Evolutionary conservation across 2,113 vertebrate genomes (phyloP), one percentile per base, ranked within the genome.

Genomic region (Petrocephalus zakoni): DNA sequence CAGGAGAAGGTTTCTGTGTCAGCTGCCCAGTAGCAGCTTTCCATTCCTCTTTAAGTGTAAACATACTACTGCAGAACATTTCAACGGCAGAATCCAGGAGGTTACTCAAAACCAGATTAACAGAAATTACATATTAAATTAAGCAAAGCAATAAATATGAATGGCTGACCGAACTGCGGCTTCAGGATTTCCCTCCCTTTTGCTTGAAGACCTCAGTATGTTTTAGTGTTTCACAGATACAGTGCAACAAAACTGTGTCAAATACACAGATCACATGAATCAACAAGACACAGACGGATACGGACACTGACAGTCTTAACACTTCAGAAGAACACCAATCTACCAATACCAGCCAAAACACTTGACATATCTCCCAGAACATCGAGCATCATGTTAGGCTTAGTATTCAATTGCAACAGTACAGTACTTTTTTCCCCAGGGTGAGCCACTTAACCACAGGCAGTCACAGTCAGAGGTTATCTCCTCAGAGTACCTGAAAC

Each of bases 151-250:
- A 25, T 51, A 85, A 85, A 85, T n/a, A 49, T 29, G 21, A 85
- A 49, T 6, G n/a, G 21, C 46, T 84, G 13, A 51, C 42, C 68
- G 5, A 49, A 47, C 81, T 72, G 29, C 68, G 42, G 47, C 82
- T 52, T n/a, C 17, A 78, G 29, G 13, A 78, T 78, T 78, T 42
- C 72, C 34, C 72, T 25, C 21, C 2, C 78, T 46, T 46, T 37
- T 82, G 9, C 37, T 52, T 34, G 84, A 83, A 83, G 52, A 55
- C 34, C 84, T 86, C 15, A 21, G 15, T 17, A 25, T 7, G 0
- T 86, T 29, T 86, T 86, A 86, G 52, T 86, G 52, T 86, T 86
- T 86, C 25, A 55, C 84, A 53, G 49, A 29, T 86, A 85, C 19
- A 83, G 19, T 56, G 52, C 82, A 25, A 85, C 49, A 5, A 49